Percentiles rank a stretch among this genome's conserved stretches.
These are phyloP conservation scores for Agonopterix subpropinquella DNA, from an alignment of 2,888 invertebrate genomes.

Conservation along the genomic window DNA sequence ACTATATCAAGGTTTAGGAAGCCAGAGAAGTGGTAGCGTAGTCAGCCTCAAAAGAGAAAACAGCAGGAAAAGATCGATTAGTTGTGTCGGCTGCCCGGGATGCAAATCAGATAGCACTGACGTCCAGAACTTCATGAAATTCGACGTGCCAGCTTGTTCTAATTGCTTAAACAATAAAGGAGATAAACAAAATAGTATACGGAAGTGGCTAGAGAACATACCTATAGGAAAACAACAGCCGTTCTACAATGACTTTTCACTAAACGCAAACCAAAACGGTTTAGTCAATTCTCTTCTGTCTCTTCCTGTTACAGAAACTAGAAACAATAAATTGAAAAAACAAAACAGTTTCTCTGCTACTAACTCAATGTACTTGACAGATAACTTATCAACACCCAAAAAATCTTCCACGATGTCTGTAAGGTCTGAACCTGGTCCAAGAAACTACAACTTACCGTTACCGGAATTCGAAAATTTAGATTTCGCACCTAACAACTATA, in stretches of 20 bases:
- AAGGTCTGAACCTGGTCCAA: slow-evolving; percentile 56
- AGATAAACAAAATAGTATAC: slow-evolving; percentile 83
- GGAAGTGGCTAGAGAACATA: slow-evolving; percentile 85
- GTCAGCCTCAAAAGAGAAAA: slow-evolving; percentile 78
- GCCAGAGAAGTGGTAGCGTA: slow-evolving; percentile 71
- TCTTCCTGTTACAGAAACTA: slow-evolving; percentile 39
- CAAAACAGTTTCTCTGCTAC: slow-evolving; percentile 54
- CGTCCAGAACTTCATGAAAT: slow-evolving; percentile 54
- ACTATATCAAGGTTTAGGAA: slow-evolving; percentile 60
- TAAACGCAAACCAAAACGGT: slow-evolving; percentile 33
- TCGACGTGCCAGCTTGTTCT: slow-evolving; percentile 64
- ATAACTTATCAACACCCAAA: slow-evolving; percentile 39
- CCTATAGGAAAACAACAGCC: slow-evolving; percentile 59
- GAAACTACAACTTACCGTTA: slow-evolving; percentile 59
- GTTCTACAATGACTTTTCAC: slow-evolving; percentile 37
- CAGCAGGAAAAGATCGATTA: slow-evolving; percentile 69
- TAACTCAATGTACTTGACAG: slow-evolving; percentile 34
- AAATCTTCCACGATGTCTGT: slow-evolving; percentile 54
- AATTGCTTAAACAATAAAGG: slow-evolving; percentile 75
- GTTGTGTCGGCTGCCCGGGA: slow-evolving; percentile 81
- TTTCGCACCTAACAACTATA: slow-evolving; percentile 29
- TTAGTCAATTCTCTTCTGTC: slow-evolving; percentile 52
- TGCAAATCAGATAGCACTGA: slow-evolving; percentile 61
- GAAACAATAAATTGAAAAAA: slow-evolving; percentile 43
- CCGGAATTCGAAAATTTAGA: slow-evolving; percentile 47